Percentiles rank a stretch among this genome's conserved stretches.
phyloP scores from a whole-genome alignment of 2,797 vertebrate genomes.

The Hemitrygon akajei region DNA sequence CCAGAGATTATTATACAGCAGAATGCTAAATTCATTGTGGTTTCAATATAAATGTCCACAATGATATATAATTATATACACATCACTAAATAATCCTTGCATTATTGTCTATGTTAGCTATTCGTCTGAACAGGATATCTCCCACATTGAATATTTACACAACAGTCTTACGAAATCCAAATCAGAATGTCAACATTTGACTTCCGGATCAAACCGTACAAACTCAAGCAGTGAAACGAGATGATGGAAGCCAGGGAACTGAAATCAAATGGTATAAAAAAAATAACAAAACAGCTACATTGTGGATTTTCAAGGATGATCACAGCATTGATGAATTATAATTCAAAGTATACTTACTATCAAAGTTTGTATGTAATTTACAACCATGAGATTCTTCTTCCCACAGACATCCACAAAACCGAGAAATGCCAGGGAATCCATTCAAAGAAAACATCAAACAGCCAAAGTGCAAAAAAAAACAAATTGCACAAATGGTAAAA shows the following conservation, averaged over 20 bases:
- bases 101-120: neutral
- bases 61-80: slow-evolving; percentile 12
- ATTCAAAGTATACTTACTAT: too few relatives aligned
- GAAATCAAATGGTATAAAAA: neutral
- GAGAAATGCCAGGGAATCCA: too few relatives aligned
- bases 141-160: neutral
- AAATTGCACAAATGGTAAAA: too few relatives aligned
- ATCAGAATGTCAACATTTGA: neutral
- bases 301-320: neutral
- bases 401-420: too few relatives aligned
- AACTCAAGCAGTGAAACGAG: neutral
- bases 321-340: neutral
- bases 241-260: neutral
- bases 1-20: slow-evolving; percentile 6
- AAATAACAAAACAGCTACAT: neutral
- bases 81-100: neutral
- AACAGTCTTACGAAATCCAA: neutral
- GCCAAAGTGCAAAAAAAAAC: too few relatives aligned
- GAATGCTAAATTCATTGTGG: neutral
- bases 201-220: neutral
- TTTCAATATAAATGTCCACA: slow-evolving; percentile 19
- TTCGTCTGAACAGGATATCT: neutral
- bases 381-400: too few relatives aligned
- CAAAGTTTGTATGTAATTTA: too few relatives aligned
- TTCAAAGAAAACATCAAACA: too few relatives aligned